These are phyloP conservation scores for Furcula furcula DNA, from an alignment of 2,888 invertebrate genomes.

Conservation along the genomic window DNA sequence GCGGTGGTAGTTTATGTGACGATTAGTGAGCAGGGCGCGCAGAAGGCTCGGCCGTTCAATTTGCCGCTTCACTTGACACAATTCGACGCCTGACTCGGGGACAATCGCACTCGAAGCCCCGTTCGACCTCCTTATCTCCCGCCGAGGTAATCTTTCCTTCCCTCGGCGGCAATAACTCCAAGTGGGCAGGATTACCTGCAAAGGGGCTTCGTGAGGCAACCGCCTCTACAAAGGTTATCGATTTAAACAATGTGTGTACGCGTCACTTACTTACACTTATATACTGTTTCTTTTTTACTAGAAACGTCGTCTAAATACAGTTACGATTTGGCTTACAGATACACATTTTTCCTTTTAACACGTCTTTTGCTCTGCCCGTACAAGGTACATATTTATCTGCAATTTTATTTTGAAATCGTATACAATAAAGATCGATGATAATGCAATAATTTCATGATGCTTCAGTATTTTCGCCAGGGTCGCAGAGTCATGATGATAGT, in stretches of 20 bases:
- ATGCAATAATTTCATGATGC: too few relatives aligned
- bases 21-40: conserved; percentile 76
- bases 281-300: conserved; percentile 46
- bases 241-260: conserved; percentile 73
- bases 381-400: too few relatives aligned
- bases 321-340: too few relatives aligned
- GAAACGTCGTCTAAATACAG: not conserved
- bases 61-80: conserved; percentile 82
- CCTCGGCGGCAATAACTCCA: conserved; percentile 81
- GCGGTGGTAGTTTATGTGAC: conserved; percentile 75
- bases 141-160: conserved; percentile 81
- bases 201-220: conserved; percentile 76
- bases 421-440: too few relatives aligned
- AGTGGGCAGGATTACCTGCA: conserved; percentile 81
- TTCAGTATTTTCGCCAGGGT: too few relatives aligned
- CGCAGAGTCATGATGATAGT: too few relatives aligned
- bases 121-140: conserved; percentile 81
- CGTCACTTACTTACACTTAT: conserved; percentile 54
- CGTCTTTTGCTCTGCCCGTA: too few relatives aligned
- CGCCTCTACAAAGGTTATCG: conserved; percentile 77
- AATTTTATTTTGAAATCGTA: too few relatives aligned
- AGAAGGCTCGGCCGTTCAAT: conserved; percentile 81
- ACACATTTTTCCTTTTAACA: too few relatives aligned
- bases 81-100: conserved; percentile 82
- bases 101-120: conserved; percentile 81